Evolutionary conservation across 2,797 vertebrate species (phyloP).

Genomic region (Artibeus jamaicensis): DNA sequence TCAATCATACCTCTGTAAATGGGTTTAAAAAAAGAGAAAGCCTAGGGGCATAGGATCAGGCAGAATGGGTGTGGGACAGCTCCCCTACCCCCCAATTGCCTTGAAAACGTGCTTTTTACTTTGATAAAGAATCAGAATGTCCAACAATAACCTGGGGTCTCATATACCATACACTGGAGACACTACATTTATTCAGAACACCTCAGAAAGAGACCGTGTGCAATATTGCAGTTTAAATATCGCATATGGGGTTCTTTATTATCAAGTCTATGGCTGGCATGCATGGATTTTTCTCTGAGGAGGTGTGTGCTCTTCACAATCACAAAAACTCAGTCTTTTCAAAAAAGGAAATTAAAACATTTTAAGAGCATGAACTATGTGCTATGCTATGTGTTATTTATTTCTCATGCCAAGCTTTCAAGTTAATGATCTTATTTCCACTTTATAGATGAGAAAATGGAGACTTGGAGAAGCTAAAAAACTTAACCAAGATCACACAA

Average conservation of each 20-base stretch:
- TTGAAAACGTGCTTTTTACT: neutral
- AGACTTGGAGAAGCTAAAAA: constrained; percentile 3
- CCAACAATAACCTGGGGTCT: neutral
- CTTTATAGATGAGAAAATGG: constrained; percentile 53
- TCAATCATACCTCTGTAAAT: neutral
- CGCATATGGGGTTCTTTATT: neutral
- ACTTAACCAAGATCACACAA: neutral
- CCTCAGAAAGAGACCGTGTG: neutral
- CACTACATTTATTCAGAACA: neutral
- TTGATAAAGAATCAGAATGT: neutral
- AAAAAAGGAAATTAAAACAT: neutral
- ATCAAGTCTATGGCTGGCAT: neutral
- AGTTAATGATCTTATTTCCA: constrained; percentile 43
- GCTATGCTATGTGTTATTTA: neutral
- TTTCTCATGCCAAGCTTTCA: constrained; percentile 16
- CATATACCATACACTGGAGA: neutral
- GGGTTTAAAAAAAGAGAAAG: neutral
- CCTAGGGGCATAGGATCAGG: too few species aligned
- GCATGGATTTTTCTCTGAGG: neutral
- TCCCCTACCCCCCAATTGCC: neutral
- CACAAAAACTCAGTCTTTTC: neutral
- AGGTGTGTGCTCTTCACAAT: neutral
- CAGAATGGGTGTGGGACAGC: neutral
- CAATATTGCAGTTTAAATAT: neutral
- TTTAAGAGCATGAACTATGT: neutral